phyloP scores from a whole-genome alignment of 1,140 invertebrate species.

The Dendroctonus ponderosae region DNA sequence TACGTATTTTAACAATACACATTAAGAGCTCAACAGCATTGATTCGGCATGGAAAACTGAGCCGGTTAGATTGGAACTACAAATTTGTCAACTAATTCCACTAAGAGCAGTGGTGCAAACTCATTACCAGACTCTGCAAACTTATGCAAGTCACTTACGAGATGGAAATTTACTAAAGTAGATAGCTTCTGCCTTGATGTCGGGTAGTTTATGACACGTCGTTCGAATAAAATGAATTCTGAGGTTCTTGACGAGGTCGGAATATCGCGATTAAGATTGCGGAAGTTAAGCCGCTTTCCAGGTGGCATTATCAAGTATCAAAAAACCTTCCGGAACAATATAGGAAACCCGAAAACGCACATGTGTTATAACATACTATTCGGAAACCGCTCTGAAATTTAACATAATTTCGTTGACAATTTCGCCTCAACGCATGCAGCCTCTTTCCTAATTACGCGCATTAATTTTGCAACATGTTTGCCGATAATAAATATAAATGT shows the following conservation, averaged over 20 bases:
- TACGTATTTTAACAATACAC: not conserved
- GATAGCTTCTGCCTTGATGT: not conserved
- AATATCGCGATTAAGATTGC: not conserved
- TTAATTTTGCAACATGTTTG: slow-evolving; percentile 3
- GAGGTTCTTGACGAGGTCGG: not conserved
- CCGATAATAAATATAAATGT: slow-evolving; percentile 1
- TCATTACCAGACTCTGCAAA: not conserved
- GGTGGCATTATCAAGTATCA: too few species aligned
- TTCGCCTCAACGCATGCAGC: too few species aligned
- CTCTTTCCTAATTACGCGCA: not conserved
- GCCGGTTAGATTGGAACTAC: not conserved
- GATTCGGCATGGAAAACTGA: not conserved
- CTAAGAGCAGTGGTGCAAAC: not conserved
- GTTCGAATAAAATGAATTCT: not conserved
- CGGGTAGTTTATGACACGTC: not conserved
- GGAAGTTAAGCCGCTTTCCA: too few species aligned
- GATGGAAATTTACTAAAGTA: slow-evolving; percentile 6
- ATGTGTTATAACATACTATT: too few species aligned
- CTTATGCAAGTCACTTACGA: slow-evolving; percentile 1
- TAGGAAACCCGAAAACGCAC: too few species aligned
- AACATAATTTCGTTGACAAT: too few species aligned
- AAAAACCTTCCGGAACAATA: too few species aligned
- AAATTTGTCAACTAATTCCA: slow-evolving; percentile 1
- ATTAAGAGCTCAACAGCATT: not conserved
- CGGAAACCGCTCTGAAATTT: too few species aligned